A percentile compares a stretch with the other conserved stretches of the same genome.
Evolutionary conservation across 2,888 invertebrate genomes (phyloP).

Genomic region (Sminthurides aquaticus): DNA sequence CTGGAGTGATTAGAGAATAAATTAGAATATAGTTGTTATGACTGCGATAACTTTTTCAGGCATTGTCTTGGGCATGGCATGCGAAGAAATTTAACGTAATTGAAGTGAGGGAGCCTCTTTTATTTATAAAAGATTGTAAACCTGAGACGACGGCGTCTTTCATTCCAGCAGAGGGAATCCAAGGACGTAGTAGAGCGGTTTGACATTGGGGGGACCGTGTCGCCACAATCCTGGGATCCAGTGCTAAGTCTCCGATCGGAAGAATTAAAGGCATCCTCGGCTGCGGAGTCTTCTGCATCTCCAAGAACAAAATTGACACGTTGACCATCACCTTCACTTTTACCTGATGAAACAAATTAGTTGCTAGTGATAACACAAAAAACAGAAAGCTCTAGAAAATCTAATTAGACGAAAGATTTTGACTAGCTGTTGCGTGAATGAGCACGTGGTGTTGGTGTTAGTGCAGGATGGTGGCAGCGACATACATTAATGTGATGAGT

Average conservation of each 20-base stretch:
- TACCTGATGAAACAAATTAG: conserved; percentile 13
- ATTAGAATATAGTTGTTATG: too few relatives aligned
- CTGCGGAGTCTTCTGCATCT: conserved; percentile 32
- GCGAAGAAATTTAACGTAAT: too few relatives aligned
- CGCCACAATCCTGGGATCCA: conserved; percentile 24
- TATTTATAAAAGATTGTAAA: too few relatives aligned
- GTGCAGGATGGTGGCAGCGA: too few relatives aligned
- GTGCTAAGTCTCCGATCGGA: conserved; percentile 23
- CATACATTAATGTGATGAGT: neutral
- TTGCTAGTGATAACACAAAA: conserved; percentile 2
- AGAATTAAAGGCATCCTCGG: conserved; percentile 26
- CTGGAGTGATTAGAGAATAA: neutral
- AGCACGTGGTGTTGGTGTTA: too few relatives aligned
- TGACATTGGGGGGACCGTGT: conserved; percentile 22
- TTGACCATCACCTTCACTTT: conserved; percentile 27
- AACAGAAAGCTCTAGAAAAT: neutral
- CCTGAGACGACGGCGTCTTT: conserved; percentile 36
- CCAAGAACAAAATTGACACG: conserved; percentile 42
- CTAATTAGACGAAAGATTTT: neutral
- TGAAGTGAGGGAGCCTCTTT: too few relatives aligned
- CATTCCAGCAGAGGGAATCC: conserved; percentile 24
- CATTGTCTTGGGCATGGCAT: too few relatives aligned
- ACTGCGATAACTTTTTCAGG: too few relatives aligned
- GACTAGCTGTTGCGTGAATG: too few relatives aligned
- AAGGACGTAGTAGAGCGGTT: conserved; percentile 21